Base-by-base conservation (phyloP, 2,113 vertebrate genomes). In the Neolamprologus cancellatus region DNA sequence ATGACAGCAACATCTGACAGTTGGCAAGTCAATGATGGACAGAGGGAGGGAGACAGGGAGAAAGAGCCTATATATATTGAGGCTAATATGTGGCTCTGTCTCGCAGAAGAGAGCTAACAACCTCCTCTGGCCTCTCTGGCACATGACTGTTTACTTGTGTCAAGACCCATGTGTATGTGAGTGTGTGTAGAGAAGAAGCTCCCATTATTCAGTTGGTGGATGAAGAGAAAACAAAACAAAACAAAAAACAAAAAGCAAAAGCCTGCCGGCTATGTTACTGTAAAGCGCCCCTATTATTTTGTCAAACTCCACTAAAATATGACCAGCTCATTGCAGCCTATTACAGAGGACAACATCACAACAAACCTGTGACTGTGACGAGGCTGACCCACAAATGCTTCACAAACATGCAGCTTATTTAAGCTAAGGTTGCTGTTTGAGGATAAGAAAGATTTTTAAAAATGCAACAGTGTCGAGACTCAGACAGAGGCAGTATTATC, bases 1-100 rank as follows among this genome's bases (percentile, higher is more conserved):
- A 92, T 89, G 93, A 94, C 91, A 90, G 92, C 88, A 83, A 55
- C 88, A 88, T 89, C 87, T 89, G 93, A 94, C 92, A 90, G 87
- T 78, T 86, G 87, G 87, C 88, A 83, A 82, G 79, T 85, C 78
- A 46, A 52, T 93, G 93, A 94, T 91, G 88, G 93, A 94, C 92
- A 86, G 82, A 86, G 84, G 69, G 82, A 41, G 57, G 79, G 53
- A 88, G 87, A 81, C 2, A 5, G 82, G 81, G 86, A 93, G 82
- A 44, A 59, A 85, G 53, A 83, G 85, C 78, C 61, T 44, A 66
- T 64, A 81, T 85, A 87, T 91, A 50, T 79, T 32, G 48, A 84
- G 81, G 84, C 66, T 81, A 92, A 92, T 87, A 30, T 23, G 8
- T 25, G 52, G 52, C 80, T 79, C 25, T 61, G 79, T 36, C 85